A percentile compares a stretch with the other conserved stretches of the same genome.
Conservation (phyloP, 2,797 vertebrate genomes). For the Odontamblyopus lacepedii region DNA sequence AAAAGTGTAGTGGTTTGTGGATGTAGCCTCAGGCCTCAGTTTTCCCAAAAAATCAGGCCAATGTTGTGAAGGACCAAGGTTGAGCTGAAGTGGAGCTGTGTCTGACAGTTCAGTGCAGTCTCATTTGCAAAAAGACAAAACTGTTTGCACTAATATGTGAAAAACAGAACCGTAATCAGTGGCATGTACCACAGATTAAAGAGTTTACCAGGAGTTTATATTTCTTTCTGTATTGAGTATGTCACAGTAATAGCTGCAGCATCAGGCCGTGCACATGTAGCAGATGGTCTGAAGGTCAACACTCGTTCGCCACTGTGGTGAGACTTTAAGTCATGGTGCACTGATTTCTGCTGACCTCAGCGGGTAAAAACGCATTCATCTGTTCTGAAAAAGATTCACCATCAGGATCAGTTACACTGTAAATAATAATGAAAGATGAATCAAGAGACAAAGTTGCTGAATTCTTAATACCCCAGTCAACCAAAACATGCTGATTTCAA, state of each 20-base stretch:
- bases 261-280: not conserved
- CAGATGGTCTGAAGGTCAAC: conserved; percentile 46
- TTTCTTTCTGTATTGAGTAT: not conserved
- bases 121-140: not conserved
- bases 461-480: conserved; percentile 2
- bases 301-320: not conserved
- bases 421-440: not conserved
- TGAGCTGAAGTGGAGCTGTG: not conserved
- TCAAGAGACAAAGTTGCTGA: not conserved
- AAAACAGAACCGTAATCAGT: not conserved
- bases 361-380: conserved; percentile 4
- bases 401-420: not conserved
- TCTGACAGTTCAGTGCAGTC: not conserved
- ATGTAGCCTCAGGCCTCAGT: too few species aligned
- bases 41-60: too few species aligned
- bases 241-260: conserved; percentile 14
- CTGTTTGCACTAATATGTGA: not conserved
- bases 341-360: conserved; percentile 23
- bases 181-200: not conserved
- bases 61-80: not conserved
- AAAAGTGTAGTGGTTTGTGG: too few species aligned
- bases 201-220: not conserved
- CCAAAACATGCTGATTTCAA: not conserved
- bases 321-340: conserved; percentile 15
- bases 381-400: not conserved